Evolutionary conservation across 2,888 invertebrate species (phyloP).

Genomic region (Drosophila rubida): DNA sequence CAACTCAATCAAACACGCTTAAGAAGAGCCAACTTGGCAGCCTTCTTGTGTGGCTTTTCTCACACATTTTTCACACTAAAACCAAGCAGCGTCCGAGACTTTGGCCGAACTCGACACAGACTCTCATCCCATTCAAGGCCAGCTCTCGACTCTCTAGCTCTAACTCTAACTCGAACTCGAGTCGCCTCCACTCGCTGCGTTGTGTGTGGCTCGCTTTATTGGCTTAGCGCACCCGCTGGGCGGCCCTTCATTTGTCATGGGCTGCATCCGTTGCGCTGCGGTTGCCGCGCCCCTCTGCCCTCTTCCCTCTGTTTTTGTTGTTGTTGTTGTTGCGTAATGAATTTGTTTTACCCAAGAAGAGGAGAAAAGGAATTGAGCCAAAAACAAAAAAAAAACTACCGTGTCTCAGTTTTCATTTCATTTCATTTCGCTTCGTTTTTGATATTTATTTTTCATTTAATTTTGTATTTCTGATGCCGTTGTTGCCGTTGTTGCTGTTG

Average conservation of each 20-base stretch:
- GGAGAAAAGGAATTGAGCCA: constrained; percentile 38
- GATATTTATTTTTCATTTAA: constrained; percentile 9
- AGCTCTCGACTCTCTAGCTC: constrained; percentile 16
- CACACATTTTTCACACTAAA: constrained; percentile 76
- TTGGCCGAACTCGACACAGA: constrained; percentile 16
- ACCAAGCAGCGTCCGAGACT: constrained; percentile 16
- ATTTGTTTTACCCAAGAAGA: constrained; percentile 60
- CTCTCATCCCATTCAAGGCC: neutral
- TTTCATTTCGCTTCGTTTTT: constrained; percentile 21
- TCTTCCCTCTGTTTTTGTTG: neutral
- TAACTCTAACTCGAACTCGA: neutral
- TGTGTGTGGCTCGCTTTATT: constrained; percentile 59
- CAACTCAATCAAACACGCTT: constrained; percentile 69
- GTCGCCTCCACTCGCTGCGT: constrained; percentile 13
- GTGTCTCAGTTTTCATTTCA: constrained; percentile 57
- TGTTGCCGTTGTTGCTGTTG: neutral
- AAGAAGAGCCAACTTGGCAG: constrained; percentile 47
- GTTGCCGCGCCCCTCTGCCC: constrained; percentile 4
- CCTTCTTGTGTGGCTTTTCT: constrained; percentile 73
- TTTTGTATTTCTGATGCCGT: constrained; percentile 22
- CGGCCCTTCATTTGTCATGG: constrained; percentile 72
- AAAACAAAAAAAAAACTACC: constrained; percentile 35
- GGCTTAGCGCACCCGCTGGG: constrained; percentile 58
- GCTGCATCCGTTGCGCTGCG: constrained; percentile 46
- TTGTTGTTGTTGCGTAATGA: constrained; percentile 64